phyloP scores from a whole-genome alignment of 1,140 invertebrate genomes.

The Calycopis cecrops region DNA sequence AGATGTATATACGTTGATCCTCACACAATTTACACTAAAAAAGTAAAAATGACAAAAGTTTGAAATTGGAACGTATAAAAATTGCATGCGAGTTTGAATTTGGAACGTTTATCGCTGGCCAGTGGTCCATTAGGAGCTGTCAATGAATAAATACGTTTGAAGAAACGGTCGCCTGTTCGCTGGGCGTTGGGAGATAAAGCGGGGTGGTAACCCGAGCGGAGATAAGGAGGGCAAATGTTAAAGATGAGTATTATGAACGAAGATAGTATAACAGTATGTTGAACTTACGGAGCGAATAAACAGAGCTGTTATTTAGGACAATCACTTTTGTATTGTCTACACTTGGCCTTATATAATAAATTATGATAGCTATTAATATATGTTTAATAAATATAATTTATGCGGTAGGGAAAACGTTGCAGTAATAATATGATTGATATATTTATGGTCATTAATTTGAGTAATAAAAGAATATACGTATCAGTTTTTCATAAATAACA shows the following conservation, averaged over 20 bases:
- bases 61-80: neutral
- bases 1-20: neutral
- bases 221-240: slow-evolving; percentile 58
- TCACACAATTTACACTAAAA: neutral
- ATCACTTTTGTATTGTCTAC: slow-evolving; percentile 34
- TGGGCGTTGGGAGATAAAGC: slow-evolving; percentile 50
- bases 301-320: slow-evolving; percentile 24
- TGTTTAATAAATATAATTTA: slow-evolving; percentile 18
- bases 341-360: slow-evolving; percentile 32
- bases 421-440: neutral
- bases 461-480: too few relatives aligned
- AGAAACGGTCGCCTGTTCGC: slow-evolving; percentile 43
- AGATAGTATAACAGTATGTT: slow-evolving; percentile 51
- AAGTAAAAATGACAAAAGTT: neutral
- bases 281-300: slow-evolving; percentile 47
- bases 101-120: neutral
- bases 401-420: neutral
- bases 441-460: too few relatives aligned
- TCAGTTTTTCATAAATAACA: too few relatives aligned
- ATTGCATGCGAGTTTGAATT: neutral
- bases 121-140: slow-evolving; percentile 23
- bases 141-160: slow-evolving; percentile 52
- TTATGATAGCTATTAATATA: slow-evolving; percentile 12
- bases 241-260: slow-evolving; percentile 54
- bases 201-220: slow-evolving; percentile 50